Conservation (phyloP, 2,888 invertebrate genomes). For the Pristionchus maxplancki region DNA sequence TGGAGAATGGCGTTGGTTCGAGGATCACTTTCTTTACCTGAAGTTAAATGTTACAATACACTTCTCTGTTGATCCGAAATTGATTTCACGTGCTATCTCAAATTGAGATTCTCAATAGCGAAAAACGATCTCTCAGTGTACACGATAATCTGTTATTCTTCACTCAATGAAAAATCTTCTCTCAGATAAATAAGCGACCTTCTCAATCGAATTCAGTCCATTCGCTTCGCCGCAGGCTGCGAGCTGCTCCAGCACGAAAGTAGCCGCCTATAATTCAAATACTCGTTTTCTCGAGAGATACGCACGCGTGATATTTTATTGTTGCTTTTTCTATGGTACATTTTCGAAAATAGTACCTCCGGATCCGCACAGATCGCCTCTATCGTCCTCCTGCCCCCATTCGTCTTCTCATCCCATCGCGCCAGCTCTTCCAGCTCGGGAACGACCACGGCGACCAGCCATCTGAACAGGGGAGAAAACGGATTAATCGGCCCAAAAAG, state of each 20-base stretch:
- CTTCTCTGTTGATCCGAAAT: not conserved
- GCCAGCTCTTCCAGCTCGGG: conserved; percentile 94
- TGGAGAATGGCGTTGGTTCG: conserved; percentile 94
- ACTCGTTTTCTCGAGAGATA: not conserved
- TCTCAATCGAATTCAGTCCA: conserved; percentile 95
- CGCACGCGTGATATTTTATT: too few relatives aligned
- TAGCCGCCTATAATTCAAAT: conserved; percentile 57
- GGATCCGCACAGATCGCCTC: conserved; percentile 66
- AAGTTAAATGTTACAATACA: not conserved
- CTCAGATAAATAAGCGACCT: too few relatives aligned
- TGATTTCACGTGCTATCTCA: not conserved
- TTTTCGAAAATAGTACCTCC: too few relatives aligned
- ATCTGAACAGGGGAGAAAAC: too few relatives aligned
- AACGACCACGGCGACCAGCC: conserved; percentile 93
- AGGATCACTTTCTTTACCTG: conserved; percentile 88
- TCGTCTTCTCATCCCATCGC: conserved; percentile 83
- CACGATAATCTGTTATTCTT: too few relatives aligned
- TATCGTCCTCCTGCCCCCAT: conserved; percentile 56
- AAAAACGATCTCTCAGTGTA: too few relatives aligned
- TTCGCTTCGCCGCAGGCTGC: conserved; percentile 89
- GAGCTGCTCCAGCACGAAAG: conserved; percentile 90
- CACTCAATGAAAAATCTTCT: too few relatives aligned
- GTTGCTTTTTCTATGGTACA: too few relatives aligned
- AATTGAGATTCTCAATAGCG: too few relatives aligned
- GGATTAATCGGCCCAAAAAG: too few relatives aligned